Conservation (phyloP, 1,140 invertebrate species). For the Hylaeus volcanicus region DNA sequence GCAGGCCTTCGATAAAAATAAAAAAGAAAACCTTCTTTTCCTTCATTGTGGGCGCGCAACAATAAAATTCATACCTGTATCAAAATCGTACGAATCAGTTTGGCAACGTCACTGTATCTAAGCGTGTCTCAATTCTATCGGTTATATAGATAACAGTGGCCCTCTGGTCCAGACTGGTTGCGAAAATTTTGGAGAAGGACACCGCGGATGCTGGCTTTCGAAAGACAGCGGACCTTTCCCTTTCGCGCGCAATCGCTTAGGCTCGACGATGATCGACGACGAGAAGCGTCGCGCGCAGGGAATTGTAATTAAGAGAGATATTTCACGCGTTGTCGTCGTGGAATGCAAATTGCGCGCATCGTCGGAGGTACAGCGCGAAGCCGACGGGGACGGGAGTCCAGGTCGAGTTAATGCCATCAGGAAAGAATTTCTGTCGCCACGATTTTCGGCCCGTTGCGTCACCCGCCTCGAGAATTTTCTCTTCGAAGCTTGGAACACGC, state of each 20-base stretch:
- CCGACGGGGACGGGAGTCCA: not conserved
- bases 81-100: too few species aligned
- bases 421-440: not conserved
- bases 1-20: too few species aligned
- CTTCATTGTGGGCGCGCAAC: too few species aligned
- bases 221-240: not conserved
- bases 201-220: not conserved
- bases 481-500: not conserved
- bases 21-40: too few species aligned
- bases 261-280: not conserved
- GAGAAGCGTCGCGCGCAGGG: not conserved
- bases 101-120: too few species aligned
- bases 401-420: too few species aligned
- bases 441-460: not conserved
- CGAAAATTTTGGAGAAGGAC: not conserved
- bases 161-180: not conserved
- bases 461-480: not conserved
- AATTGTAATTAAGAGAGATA: conserved; percentile 10
- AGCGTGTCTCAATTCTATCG: too few species aligned
- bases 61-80: too few species aligned
- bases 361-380: conserved; percentile 18
- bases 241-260: not conserved
- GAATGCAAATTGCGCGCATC: conserved; percentile 40
- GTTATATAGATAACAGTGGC: too few species aligned
- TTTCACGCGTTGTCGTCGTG: conserved; percentile 8